Percentiles rank a stretch among this genome's conserved stretches.
Conservation (phyloP, 2,797 vertebrate genomes). For the Prionace glauca region DNA sequence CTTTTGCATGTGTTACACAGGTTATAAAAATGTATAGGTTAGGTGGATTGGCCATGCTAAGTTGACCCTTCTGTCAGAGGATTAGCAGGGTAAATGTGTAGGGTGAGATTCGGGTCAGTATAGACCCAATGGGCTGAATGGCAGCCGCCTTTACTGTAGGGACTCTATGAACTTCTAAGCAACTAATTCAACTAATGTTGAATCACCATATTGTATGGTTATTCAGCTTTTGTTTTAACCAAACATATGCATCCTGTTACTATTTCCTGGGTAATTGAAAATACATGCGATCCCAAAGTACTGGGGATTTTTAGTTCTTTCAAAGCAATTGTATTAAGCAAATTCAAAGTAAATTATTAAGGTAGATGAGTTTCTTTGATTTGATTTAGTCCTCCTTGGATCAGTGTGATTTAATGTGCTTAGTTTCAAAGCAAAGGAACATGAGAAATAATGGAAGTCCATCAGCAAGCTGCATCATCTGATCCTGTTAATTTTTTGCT, state of each 20-base stretch:
- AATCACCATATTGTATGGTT: not conserved
- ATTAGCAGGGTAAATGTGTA: too few species aligned
- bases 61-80: too few species aligned
- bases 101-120: too few species aligned
- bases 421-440: not conserved
- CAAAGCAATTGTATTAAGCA: not conserved
- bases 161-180: too few species aligned
- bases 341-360: not conserved
- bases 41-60: too few species aligned
- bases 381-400: not conserved
- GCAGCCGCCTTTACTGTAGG: too few species aligned
- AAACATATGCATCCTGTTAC: not conserved
- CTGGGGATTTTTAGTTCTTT: not conserved
- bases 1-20: not conserved
- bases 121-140: too few species aligned
- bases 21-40: too few species aligned
- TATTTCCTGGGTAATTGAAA: not conserved
- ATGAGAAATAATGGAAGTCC: not conserved
- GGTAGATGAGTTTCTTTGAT: not conserved
- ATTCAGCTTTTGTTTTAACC: not conserved
- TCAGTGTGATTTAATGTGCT: not conserved
- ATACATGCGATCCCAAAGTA: not conserved
- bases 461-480: not conserved
- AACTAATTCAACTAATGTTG: not conserved
- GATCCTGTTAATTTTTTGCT: not conserved